phyloP scores from a whole-genome alignment of 2,113 vertebrate genomes.

The Galeopterus variegatus region DNA sequence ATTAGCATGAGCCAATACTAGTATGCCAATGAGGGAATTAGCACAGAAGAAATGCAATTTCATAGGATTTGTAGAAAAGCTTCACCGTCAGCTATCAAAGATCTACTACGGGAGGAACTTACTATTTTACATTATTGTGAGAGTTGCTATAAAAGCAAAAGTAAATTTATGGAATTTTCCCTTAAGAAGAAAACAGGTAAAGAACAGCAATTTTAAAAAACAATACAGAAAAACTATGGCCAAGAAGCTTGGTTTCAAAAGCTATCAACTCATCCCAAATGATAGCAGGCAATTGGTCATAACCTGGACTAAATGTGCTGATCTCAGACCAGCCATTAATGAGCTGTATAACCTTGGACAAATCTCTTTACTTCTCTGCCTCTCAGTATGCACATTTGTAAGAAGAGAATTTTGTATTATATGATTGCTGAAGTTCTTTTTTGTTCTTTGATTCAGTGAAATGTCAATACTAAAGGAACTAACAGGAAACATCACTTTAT shows the following conservation, averaged over 20 bases:
- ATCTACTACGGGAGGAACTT: not conserved
- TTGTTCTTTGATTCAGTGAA: not conserved
- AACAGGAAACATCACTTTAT: not conserved
- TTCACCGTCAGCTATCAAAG: not conserved
- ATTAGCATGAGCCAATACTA: not conserved
- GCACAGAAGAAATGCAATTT: not conserved
- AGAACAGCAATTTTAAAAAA: not conserved
- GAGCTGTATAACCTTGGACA: not conserved
- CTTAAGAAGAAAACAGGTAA: not conserved
- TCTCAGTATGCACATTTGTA: not conserved
- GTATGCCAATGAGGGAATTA: not conserved
- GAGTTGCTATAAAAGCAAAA: not conserved
- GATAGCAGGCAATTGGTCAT: not conserved
- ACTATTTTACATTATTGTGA: not conserved
- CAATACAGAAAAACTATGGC: not conserved
- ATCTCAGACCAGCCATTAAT: not conserved
- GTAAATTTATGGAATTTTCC: not conserved
- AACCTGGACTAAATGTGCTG: not conserved
- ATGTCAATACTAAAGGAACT: not conserved
- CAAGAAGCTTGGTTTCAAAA: not conserved
- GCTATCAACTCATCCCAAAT: not conserved
- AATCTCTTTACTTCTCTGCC: not conserved
- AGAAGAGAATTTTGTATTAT: not conserved
- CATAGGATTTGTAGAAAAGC: conserved; percentile 36
- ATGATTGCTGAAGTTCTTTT: not conserved